Base-by-base conservation (phyloP, 2,113 vertebrate genomes). In the Macrotis lagotis region DNA sequence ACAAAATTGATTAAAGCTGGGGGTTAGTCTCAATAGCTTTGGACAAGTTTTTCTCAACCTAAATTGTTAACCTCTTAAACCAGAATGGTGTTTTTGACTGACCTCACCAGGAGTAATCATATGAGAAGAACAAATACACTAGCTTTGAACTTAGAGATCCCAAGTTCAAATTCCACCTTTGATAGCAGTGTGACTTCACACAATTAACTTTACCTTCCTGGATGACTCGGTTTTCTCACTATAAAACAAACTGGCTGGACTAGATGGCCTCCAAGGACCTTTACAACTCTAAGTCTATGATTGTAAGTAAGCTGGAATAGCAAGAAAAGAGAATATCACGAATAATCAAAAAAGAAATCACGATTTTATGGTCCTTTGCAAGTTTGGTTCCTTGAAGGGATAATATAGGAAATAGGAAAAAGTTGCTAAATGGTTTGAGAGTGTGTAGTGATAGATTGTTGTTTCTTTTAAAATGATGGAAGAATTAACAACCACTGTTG, bases 351-450 rank as follows among this genome's bases (percentile, higher is more conserved):
- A n/a, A n/a, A n/a, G n/a, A n/a, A n/a, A n/a, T n/a, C n/a, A n/a
- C n/a, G 25, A 12, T 11, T n/a, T 48, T 11, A n/a, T n/a, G 74
- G 24, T 88, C 51, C 66, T 22, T 91, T 96, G 93, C 28, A 10
- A 37, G 31, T 25, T 25, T 90, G 26, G 48, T 47, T 91, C 90
- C 89, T 83, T 59, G 55, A 47, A 88, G 55, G 50, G 90, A 22
- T 51, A 24, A 55, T 5, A 22, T 89, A 90, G 66, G 91, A 50
- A 51, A 28, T 28, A 9, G 25, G 12, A 3, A 83, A 95, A 96
- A 97, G 93, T 92, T 90, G 91, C 49, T 9, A 48, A 90, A 48
- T 53, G 28, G 51, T 51, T 91, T 66, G 7, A 48, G 16, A 88
- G 11, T 28, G 25, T 5, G 2, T 37, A 50, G 49, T 8, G n/a